These are phyloP conservation scores for Hydrolagus colliei DNA, from an alignment of 2,797 vertebrate genomes.

Conservation along the genomic window DNA sequence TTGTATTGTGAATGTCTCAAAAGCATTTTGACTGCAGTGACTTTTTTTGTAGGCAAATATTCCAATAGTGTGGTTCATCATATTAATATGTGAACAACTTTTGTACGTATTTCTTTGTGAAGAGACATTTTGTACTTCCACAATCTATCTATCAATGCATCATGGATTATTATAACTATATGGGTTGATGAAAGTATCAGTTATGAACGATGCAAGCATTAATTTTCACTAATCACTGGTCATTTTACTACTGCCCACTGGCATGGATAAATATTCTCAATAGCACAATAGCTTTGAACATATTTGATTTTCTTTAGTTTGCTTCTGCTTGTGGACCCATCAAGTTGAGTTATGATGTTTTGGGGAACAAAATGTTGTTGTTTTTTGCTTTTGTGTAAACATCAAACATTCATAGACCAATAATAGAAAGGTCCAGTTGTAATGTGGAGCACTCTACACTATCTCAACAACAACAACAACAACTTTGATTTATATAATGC, in stretches of 20 bases:
- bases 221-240: background rate
- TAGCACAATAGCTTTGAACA: background rate
- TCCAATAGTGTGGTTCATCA: too few relatives aligned
- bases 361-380: background rate
- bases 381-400: background rate
- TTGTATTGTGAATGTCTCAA: too few relatives aligned
- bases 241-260: background rate
- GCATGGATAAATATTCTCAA: background rate
- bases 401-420: background rate
- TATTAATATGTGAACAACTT: too few relatives aligned
- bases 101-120: too few relatives aligned
- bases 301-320: constrained; percentile 15
- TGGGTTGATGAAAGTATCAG: background rate
- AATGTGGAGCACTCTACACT: background rate
- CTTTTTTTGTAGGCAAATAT: too few relatives aligned
- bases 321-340: background rate
- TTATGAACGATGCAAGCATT: background rate
- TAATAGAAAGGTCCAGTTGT: background rate
- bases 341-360: background rate
- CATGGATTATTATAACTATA: background rate
- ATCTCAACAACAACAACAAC: background rate
- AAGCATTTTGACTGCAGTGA: too few relatives aligned
- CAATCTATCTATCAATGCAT: background rate
- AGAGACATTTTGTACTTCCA: background rate
- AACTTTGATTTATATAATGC: background rate